Evolutionary conservation across 1,140 invertebrate species (phyloP), one percentile per base, ranked within the genome.

Genomic region (Protaetia brevitarsis): DNA sequence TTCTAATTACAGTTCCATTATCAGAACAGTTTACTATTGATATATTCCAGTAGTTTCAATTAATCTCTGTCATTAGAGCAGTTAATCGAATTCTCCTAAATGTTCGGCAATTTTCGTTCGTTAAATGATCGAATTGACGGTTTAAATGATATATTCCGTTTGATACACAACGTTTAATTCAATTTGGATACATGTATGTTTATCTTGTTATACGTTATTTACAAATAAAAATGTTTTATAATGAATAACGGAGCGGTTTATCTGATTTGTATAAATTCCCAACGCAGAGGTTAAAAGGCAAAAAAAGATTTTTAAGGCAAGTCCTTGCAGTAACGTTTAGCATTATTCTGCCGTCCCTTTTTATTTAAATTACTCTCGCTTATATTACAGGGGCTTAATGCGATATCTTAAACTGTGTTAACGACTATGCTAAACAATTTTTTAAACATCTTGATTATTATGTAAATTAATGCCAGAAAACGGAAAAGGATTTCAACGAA

Each of bases 401-500:
- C 57, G 57, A 59, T 59, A 13, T 29, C 29, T 29, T 28, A 59
- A 67, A 67, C 60, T 59, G 34, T 64, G 34, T 67, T 67, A 67
- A 67, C 61, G 66, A 31, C 26, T 67, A 67, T 67, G 66, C 62
- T 67, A 67, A 67, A 41, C 56, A 67, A 45, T 67, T 67, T 64
- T 67, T 64, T 66, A 34, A 19, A 27, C n/a, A 21, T 11, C 21
- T 36, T 21, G 41, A 67, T 67, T 67, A 64, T 64, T 56, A 67
- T 67, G 66, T 62, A 67, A 67, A 67, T 67, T 67, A 67, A 67
- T 64, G 61, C 45, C 36, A 34, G 61, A 64, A 36, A 67, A 67
- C 57, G 34, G 27, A 11, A 56, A 57, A 37, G 57, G 30, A 31
- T 29, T 59, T n/a, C 26, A 27, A 1, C 5, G 19, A 51, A 51